Conservation (phyloP, 2,888 invertebrate genomes). For the Lepidochitona cinerea region DNA sequence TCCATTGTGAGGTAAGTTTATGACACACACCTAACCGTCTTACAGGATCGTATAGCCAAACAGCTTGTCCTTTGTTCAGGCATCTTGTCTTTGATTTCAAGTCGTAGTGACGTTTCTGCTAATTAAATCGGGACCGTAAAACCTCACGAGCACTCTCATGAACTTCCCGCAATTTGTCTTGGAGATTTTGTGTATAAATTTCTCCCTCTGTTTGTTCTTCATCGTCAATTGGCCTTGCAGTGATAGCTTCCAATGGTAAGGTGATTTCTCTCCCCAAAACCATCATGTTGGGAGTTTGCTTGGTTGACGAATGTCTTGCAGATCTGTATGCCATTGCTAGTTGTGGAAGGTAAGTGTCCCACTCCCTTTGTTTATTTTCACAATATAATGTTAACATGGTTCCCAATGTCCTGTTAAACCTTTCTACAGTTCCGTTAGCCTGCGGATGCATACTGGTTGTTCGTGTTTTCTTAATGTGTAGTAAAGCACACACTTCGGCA, state of each 20-base stretch:
- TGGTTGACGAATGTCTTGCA: slow-evolving; percentile 14
- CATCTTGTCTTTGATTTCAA: background rate
- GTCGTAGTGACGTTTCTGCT: background rate
- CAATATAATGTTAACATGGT: slow-evolving; percentile 19
- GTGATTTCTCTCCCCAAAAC: background rate
- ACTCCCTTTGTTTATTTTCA: slow-evolving; percentile 16
- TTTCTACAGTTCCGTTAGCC: slow-evolving; percentile 25
- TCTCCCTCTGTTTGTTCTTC: too few species aligned
- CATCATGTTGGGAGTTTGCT: background rate
- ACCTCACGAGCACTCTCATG: background rate
- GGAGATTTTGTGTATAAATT: background rate
- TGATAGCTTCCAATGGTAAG: background rate
- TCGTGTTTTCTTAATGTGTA: slow-evolving; percentile 24
- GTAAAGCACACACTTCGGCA: slow-evolving; percentile 21
- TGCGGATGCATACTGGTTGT: slow-evolving; percentile 21
- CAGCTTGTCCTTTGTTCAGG: background rate
- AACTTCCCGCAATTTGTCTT: background rate
- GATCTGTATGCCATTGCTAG: slow-evolving; percentile 33
- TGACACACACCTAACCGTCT: background rate
- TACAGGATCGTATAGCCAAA: background rate
- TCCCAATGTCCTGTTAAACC: slow-evolving; percentile 28
- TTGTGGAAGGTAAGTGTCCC: slow-evolving; percentile 27
- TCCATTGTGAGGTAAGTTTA: background rate
- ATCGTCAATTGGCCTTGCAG: background rate
- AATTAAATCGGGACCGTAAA: background rate